Base-by-base conservation (phyloP, 2,888 invertebrate species). In the Allophyes oxyacanthae region DNA sequence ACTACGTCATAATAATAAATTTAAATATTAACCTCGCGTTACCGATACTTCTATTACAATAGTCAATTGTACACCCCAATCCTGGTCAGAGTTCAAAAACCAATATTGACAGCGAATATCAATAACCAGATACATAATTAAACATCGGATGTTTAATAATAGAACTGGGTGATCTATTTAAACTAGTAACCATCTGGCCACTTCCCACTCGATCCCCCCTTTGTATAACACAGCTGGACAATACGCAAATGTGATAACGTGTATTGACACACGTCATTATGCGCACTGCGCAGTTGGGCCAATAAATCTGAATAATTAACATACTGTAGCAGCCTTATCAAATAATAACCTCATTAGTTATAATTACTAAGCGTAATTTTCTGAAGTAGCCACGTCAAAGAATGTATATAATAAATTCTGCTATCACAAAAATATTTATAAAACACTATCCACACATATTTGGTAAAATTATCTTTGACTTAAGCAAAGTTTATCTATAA, bases 31-130 rank as follows among this genome's bases (percentile, higher is more conserved):
- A n/a, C n/a, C n/a, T n/a, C n/a, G n/a, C n/a, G n/a, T n/a, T n/a
- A n/a, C n/a, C n/a, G n/a, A n/a, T n/a, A n/a, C n/a, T n/a, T n/a
- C n/a, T n/a, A n/a, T n/a, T n/a, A n/a, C n/a, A n/a, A n/a, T n/a
- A n/a, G n/a, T 4, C 20, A 4, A 20, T 4, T 20, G 20, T 20
- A 20, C 20, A 20, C 20, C 26, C n/a, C 11, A 38, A 34, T 14
- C 5, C 13, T 37, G n/a, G 25, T 28, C 10, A 14, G 6, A 40
- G 48, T n/a, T 44, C 36, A 10, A 41, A 68, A 28, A 37, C 14
- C 38, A 62, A 62, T 68, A 62, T 68, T 62, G 36, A 68, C 53
- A 25, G 30, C 10, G 6, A 44, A 53, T 52, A 43, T 68, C 48
- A 37, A 53, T 44, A 34, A 8, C 33, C 32, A 36, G 26, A 53